Evolutionary conservation across 2,797 vertebrate species (phyloP), one percentile per base, ranked within the genome.

Genomic region (Heliangelus exortis): DNA sequence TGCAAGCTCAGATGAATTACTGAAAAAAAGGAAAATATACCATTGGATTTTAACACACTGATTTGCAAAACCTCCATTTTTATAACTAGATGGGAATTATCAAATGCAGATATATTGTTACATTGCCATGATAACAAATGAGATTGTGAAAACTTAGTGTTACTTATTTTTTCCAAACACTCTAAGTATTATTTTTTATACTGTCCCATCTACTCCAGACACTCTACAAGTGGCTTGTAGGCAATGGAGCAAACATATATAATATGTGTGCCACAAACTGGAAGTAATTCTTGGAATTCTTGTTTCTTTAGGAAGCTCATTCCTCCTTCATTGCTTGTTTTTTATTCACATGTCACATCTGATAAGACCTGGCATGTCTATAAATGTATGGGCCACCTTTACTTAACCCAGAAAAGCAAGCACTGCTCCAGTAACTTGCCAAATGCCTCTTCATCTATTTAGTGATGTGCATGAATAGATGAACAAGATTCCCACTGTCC

Each of bases 251-350:
- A 65, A 34, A 11, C 7, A 12, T n/a, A 47, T 10, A 10, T 5
- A 12, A 65, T 84, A 22, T 9, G 0, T 0, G 15, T 10, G 7
- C 51, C 15, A 10, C 15, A 53, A 63, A 53, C 5, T 23, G 3
- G 22, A 85, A 59, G 11, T 59, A 67, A 57, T 13, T 1, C 1
- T 85, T 80, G 9, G 39, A 41, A 72, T 54, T 72, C 45, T 63
- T 82, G 12, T 0, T 50, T 78, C 11, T 76, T 50, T 54, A 74
- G 10, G n/a, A 89, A 63, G 13, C 6, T 71, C 10, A 1, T n/a
- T 73, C 4, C 15, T 68, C 51, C 7, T 89, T 62, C 29, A 29
- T 47, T 3, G 1, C 7, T 36, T 53, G 6, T 1, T 58, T 79
- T 84, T 65, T 59, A 54, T 68, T 69, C 16, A 69, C 15, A 82